Evolutionary conservation across 2,113 vertebrate genomes (phyloP).

Genomic region (Uria aalge): DNA sequence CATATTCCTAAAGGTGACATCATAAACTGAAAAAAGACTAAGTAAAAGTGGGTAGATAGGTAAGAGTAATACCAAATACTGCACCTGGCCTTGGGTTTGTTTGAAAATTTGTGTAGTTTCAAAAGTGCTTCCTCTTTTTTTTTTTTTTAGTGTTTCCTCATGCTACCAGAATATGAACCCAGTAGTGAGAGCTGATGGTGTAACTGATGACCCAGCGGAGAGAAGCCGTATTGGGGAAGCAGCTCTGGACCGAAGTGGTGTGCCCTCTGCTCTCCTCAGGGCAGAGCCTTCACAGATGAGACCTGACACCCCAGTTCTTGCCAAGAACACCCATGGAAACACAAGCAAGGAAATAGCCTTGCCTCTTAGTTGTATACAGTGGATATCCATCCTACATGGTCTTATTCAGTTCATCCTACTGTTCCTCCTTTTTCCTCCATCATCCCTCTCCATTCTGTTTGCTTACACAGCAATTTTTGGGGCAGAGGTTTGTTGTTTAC

Average conservation of each 20-base stretch:
- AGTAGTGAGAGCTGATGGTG: neutral
- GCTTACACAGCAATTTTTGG: neutral
- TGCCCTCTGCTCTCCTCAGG: neutral
- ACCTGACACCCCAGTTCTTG: fast-evolving
- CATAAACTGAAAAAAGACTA: neutral
- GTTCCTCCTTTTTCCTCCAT: neutral
- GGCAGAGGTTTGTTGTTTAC: neutral
- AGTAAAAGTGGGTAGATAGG: neutral
- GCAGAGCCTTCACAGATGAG: fast-evolving
- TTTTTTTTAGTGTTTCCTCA: neutral
- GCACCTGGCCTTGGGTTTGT: neutral
- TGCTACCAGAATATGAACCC: neutral
- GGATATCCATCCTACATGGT: neutral
- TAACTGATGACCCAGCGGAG: neutral
- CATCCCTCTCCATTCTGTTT: neutral
- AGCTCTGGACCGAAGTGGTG: fast-evolving
- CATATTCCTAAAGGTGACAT: neutral
- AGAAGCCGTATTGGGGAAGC: fast-evolving
- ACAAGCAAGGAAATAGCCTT: neutral
- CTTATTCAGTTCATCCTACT: neutral
- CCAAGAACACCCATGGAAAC: neutral
- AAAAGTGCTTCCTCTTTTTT: neutral
- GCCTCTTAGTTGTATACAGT: neutral
- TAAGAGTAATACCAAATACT: neutral
- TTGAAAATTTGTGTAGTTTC: neutral